Percentiles rank a stretch among this genome's conserved stretches.
Conservation (phyloP, 2,888 invertebrate genomes). For the Tridacna gigas region DNA sequence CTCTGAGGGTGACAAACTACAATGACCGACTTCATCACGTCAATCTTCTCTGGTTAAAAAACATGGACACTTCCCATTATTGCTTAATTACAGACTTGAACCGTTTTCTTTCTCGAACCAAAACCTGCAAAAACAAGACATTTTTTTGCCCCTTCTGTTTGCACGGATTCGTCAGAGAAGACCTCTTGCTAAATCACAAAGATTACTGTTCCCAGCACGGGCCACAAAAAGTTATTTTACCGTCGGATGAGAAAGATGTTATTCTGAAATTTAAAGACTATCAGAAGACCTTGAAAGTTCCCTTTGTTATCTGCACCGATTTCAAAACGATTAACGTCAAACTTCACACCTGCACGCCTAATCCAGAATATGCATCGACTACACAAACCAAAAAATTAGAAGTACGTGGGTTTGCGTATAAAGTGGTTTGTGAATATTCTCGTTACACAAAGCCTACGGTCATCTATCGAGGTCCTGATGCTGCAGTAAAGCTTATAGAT, state of each 20-base stretch:
- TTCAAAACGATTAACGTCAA: constrained; percentile 39
- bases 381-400: constrained; percentile 20
- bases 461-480: constrained; percentile 40
- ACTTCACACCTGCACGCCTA: constrained; percentile 28
- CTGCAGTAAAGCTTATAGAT: constrained; percentile 33
- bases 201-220: constrained; percentile 36
- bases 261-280: constrained; percentile 43
- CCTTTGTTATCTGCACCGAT: constrained; percentile 51
- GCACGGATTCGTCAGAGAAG: constrained; percentile 38
- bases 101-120: constrained; percentile 51
- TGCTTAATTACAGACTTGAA: constrained; percentile 57
- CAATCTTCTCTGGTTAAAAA: constrained; percentile 50
- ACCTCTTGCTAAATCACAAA: constrained; percentile 29
- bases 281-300: constrained; percentile 36
- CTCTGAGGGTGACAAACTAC: constrained; percentile 42
- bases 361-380: background rate
- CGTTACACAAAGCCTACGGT: constrained; percentile 47
- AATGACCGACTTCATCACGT: constrained; percentile 41
- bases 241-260: constrained; percentile 2
- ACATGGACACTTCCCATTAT: constrained; percentile 45
- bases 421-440: constrained; percentile 37
- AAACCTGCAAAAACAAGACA: background rate
- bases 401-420: constrained; percentile 42
- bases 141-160: constrained; percentile 39
- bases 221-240: constrained; percentile 35